Base-by-base conservation (phyloP, 2,888 invertebrate genomes). In the Catotricha subobsoleta region DNA sequence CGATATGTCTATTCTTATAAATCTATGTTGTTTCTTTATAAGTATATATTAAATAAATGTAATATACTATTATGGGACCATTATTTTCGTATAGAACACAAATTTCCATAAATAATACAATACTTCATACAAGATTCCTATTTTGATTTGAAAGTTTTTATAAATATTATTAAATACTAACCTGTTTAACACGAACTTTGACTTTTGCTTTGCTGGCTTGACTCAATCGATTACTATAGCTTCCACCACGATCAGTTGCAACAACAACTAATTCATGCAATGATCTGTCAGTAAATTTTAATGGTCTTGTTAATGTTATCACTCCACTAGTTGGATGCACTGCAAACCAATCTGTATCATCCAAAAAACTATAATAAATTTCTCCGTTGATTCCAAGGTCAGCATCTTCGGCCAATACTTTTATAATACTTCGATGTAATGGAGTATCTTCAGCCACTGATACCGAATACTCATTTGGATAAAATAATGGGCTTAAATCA, bases 371-470 rank as follows among this genome's bases (percentile, higher is more conserved):
- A 65, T 94, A 97, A 65, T 95, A 95, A 51, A 97, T 87, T 66
- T 95, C 91, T 1, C 94, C 92, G 61, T 97, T 97, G 51, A 88
- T 70, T 3, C 95, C 97, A 27, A 87, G 67, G 61, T 98, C 97
- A 3, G 97, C 94, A 64, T 98, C 97, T 54, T 90, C 91, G 1
- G 95, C 97, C 27, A 76, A 67, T 39, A 87, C 83, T 54, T 71
- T 74, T 28, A 80, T 64, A 44, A 92, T 72, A 58, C 80, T 84
- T 42, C 76, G 72, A 62, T 92, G 87, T 43, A 88, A 65, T 10
- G 86, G 78, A 44, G 80, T 77, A 59, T 94, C 91, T 62, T 94
- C 94, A 18, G 79, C 74, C 31, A 95, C 78, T n/a, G 74, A 74
- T 36, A 77, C 79, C 54, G 80, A 80, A 64, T 95, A 95, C 49